Evolutionary conservation across 2,888 invertebrate genomes (phyloP), one percentile per base, ranked within the genome.

Genomic region (Pteria penguin): DNA sequence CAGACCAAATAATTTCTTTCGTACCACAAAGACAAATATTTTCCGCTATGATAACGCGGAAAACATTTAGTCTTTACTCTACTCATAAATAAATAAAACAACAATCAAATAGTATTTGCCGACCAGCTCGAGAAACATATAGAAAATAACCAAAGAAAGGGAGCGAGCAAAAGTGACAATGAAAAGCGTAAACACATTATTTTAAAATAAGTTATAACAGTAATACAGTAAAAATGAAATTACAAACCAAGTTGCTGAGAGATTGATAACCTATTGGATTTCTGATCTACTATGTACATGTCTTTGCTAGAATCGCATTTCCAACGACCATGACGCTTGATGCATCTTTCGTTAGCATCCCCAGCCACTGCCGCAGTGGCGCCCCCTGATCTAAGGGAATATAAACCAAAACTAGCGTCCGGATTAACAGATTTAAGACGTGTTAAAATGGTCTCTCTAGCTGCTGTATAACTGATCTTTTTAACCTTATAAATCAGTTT

Each of bases 301-400:
- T 81, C 78, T 72, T 78, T 81, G 45, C 76, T 78, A 22, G 11
- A 22, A 5, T 81, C 76, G 2, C 58, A 36, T n/a, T 57, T 78
- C 70, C 78, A 81, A 11, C 81, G 58, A 31, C 76, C 75, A 36
- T 78, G 76, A 5, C 78, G 58, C 65, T 76, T 76, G 57, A 58
- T 66, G 66, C 76, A 81, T 45, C 76, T 68, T 14, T 76, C 78
- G 45, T 74, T 72, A 18, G 76, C 76, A 4, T 71, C 66, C 0
- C 71, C 70, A 36, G 65, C 74, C 1, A 72, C 81, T 2, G 76
- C 81, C 4, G 68, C 57, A 8, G 74, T 78, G 14, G 70, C 76
- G 14, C 78, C 81, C 11, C 78, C 76, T 22, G 78, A 52, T 5
- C 78, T 31, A 29, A 78, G 60, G 2, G 72, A 75, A 65, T 78